Evolutionary conservation across 37 sponge, comb jelly and placozoan genomes (phyloP), one percentile per base, ranked within the genome.

Genomic region (Agelas oroides): DNA sequence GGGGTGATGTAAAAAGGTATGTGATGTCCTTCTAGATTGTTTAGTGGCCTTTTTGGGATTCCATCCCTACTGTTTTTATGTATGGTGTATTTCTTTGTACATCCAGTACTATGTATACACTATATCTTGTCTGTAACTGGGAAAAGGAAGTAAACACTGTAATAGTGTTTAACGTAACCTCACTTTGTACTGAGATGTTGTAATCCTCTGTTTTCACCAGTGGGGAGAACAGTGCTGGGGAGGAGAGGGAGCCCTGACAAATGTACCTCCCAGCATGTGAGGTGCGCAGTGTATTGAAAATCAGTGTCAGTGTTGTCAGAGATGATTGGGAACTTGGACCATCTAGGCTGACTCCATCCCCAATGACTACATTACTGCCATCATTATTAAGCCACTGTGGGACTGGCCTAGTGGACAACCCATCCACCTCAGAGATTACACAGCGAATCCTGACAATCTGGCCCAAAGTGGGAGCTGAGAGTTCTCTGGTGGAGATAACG

Each of bases 211-310:
- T 61, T 14, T 61, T 25, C 12, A 25, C 14, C 27, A 61, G 62
- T 61, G 62, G 62, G 27, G n/a, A 6, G 27, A 5, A 5, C 14
- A 61, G 62, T 61, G 62, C 62, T 25, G n/a, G 62, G 27, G 62
- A 61, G 27, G n/a, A 23, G 27, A 61, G 27, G 5, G 27, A 23
- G n/a, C 13, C 62, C 27, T 28, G n/a, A 61, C 62, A 61, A 5
- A 23, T 61, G 27, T 61, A 61, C 12, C 62, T 61, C 27, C 62
- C 62, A 28, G 62, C 62, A 61, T 61, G 62, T 23, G 62, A 61
- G n/a, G 62, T 61, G 14, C 5, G n/a, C 62, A 61, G 13, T 6
- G n/a, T 14, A 2, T 23, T 5, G 14, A 61, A 61, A 2, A 5
- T 14, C 62, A 61, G 62, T 46, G 8, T 25, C 5, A 23, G 62